Conservation (phyloP, 2,113 vertebrate species). For the Tragelaphus scriptus region DNA sequence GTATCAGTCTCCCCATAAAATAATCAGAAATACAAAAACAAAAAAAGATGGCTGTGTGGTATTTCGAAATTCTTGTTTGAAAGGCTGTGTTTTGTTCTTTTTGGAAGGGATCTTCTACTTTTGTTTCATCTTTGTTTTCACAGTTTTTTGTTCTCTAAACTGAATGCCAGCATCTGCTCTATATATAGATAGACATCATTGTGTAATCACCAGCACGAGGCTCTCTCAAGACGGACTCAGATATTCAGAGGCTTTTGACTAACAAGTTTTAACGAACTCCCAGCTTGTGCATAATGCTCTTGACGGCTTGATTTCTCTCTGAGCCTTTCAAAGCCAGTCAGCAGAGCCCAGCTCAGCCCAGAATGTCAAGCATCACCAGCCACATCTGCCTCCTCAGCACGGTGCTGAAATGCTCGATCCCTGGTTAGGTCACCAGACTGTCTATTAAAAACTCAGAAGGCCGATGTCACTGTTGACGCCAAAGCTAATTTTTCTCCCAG, state of each 20-base stretch:
- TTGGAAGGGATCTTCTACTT: background rate
- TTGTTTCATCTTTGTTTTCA: background rate
- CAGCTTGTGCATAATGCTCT: background rate
- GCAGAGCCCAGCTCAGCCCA: constrained; percentile 34
- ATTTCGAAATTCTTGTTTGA: background rate
- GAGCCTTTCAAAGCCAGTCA: background rate
- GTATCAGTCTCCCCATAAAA: background rate
- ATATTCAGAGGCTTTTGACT: constrained; percentile 59
- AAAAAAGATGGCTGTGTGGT: background rate
- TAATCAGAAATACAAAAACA: background rate
- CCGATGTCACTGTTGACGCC: background rate
- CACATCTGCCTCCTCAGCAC: background rate
- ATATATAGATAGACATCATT: background rate
- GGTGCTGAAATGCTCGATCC: background rate
- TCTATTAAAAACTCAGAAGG: background rate
- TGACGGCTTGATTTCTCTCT: background rate
- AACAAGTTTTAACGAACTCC: constrained; percentile 31
- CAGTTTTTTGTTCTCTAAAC: background rate
- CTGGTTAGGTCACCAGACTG: background rate
- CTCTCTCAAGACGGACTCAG: background rate
- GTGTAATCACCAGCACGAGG: background rate
- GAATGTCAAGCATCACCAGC: background rate
- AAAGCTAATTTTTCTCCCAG: background rate
- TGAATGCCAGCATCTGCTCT: background rate
- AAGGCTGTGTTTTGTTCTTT: background rate